These are phyloP conservation scores for Plemyria rubiginata DNA, from an alignment of 2,888 invertebrate species.

Conservation along the genomic window DNA sequence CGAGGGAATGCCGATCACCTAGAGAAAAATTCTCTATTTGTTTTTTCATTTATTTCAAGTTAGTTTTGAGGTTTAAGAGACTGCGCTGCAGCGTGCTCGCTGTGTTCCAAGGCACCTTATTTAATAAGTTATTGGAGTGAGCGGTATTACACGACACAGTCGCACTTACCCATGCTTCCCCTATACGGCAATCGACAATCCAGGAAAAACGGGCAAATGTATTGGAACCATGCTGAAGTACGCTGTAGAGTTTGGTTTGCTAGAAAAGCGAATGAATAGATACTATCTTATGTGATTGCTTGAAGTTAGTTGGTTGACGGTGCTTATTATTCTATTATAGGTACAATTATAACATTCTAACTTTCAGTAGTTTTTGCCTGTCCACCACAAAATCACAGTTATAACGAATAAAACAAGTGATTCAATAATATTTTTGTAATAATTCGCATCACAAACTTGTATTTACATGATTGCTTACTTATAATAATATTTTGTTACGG, in stretches of 20 bases:
- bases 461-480: constrained; percentile 82
- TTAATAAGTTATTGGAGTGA: too few relatives aligned
- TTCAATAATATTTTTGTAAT: constrained; percentile 71
- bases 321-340: too few relatives aligned
- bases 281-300: constrained; percentile 46
- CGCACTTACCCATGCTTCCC: too few relatives aligned
- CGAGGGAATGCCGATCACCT: too few relatives aligned
- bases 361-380: too few relatives aligned
- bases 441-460: constrained; percentile 80
- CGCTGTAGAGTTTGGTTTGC: constrained; percentile 66
- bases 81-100: too few relatives aligned
- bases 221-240: constrained; percentile 57
- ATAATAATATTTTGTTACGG: constrained; percentile 64
- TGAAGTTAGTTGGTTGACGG: not conserved
- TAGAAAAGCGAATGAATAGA: constrained; percentile 57
- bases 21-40: too few relatives aligned
- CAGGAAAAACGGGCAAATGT: constrained; percentile 55
- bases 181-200: constrained; percentile 49
- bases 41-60: too few relatives aligned
- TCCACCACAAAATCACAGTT: not conserved
- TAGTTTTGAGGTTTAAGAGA: too few relatives aligned
- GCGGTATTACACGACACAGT: too few relatives aligned
- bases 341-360: too few relatives aligned
- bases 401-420: constrained; percentile 38
- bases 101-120: too few relatives aligned